Evolutionary conservation across 2,113 vertebrate genomes (phyloP), one percentile per base, ranked within the genome.

Genomic region (Oxygymnocypris stewartii): DNA sequence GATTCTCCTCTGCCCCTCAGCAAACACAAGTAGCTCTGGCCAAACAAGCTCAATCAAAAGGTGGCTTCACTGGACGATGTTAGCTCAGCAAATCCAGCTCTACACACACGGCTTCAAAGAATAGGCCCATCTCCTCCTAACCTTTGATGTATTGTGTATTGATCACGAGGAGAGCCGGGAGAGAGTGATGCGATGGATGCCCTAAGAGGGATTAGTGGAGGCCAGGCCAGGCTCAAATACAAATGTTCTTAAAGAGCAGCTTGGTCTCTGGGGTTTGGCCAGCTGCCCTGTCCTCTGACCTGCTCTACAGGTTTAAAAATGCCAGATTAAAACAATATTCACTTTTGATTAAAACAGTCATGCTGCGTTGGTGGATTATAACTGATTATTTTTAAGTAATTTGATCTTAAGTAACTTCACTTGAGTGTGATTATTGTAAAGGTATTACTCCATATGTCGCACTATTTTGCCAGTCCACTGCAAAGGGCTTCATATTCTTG

Each of bases 21-120:
- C 96, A 97, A 98, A 97, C 96, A 97, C 90, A 91, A 92, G 93
- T 95, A 96, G 96, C 94, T 92, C 96, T 94, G 92, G 94, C 94
- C 96, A 98, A 98, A 98, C 95, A 98, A 94, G 93, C 94, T 93
- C 93, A 95, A 95, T 96, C 95, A 96, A 94, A 96, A 93, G 91
- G 93, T 95, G 92, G 91, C 73, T 92, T 93, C 88, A 93, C 94
- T 94, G 79, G 91, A 89, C 94, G 74, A 14, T 96, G 96, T 97
- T 96, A 94, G 95, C 96, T 96, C 93, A 96, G 95, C 91, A 97
- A 96, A 97, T 96, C 81, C 88, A 93, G 94, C 91, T 89, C 95
- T 96, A 91, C 92, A 95, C 96, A 97, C 96, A 97, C 92, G 35
- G 95, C 96, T 96, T 95, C 93, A 94, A 95, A 96, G 96, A 95